Percentiles rank a stretch among this genome's conserved stretches.
phyloP scores from a whole-genome alignment of 2,113 vertebrate genomes.

The Lutjanus erythropterus region DNA sequence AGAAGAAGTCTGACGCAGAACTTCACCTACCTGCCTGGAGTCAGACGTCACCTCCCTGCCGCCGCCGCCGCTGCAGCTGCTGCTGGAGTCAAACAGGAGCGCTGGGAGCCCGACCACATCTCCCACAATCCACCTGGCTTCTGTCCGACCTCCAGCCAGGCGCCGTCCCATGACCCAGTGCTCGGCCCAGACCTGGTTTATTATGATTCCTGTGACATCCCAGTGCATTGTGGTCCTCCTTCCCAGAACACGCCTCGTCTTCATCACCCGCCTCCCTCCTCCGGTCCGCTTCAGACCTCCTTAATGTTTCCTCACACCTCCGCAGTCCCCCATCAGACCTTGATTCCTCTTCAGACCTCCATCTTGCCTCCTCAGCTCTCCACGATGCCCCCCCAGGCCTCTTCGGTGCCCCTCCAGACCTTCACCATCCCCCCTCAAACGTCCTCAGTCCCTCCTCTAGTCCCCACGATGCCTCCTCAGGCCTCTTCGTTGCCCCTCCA shows the following conservation, averaged over 20 bases:
- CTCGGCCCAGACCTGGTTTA: constrained; percentile 23
- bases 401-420: constrained; percentile 62
- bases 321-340: constrained; percentile 52
- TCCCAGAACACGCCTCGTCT: constrained; percentile 33
- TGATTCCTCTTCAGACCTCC: constrained; percentile 39
- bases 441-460: constrained; percentile 72
- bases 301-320: constrained; percentile 68
- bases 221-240: constrained; percentile 70
- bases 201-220: constrained; percentile 68
- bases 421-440: constrained; percentile 37
- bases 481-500: constrained; percentile 59
- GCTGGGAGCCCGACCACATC: constrained; percentile 84
- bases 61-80: too few relatives aligned
- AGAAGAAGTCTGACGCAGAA: constrained; percentile 91
- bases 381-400: constrained; percentile 6
- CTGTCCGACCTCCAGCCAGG: constrained; percentile 63
- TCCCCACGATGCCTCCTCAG: constrained; percentile 36
- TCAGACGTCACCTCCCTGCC: not conserved
- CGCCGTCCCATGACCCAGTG: not conserved
- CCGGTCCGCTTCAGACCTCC: constrained; percentile 82
- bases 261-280: constrained; percentile 80
- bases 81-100: constrained; percentile 88
- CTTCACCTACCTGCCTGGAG: constrained; percentile 92
- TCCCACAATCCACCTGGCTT: constrained; percentile 59
- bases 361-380: constrained; percentile 70